Percentiles rank a stretch among this genome's conserved stretches.
These are phyloP conservation scores for Benthosema pterotum DNA, from an alignment of 2,797 vertebrate genomes.

Conservation along the genomic window DNA sequence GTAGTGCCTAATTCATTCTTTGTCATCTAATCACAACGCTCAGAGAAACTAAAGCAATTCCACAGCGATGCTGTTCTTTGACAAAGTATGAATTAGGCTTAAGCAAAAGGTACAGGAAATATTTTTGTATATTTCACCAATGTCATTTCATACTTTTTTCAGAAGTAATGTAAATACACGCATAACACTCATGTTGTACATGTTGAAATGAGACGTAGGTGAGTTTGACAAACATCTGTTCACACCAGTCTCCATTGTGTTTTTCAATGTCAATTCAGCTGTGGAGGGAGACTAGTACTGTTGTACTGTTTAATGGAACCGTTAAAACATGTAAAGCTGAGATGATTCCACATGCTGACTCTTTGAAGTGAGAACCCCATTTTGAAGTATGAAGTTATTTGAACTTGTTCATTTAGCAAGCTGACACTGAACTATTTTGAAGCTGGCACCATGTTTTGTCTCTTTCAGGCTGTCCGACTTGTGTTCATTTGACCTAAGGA, in stretches of 20 bases:
- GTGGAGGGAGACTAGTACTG: constrained; percentile 57
- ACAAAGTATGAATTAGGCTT: no score
- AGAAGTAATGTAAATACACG: constrained; percentile 73
- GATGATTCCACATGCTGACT: constrained; percentile 50
- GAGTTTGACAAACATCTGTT: constrained; percentile 63
- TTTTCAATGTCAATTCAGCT: constrained; percentile 59
- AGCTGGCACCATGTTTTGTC: constrained; percentile 32
- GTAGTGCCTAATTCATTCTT: constrained; percentile 28
- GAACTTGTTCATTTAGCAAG: constrained; percentile 48
- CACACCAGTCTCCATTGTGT: constrained; percentile 67
- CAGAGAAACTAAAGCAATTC: no score
- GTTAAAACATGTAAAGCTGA: constrained; percentile 45
- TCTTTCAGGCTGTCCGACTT: constrained; percentile 34
- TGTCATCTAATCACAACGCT: no score
- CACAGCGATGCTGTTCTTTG: no score
- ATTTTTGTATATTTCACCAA: constrained; percentile 80
- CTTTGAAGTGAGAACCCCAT: constrained; percentile 57
- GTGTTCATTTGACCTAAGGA: constrained; percentile 28
- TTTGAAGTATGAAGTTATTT: constrained; percentile 66
- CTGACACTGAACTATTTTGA: constrained; percentile 63
- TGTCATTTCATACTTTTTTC: constrained; percentile 79
- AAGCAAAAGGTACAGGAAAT: constrained; percentile 78
- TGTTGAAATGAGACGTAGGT: constrained; percentile 62
- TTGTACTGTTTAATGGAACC: constrained; percentile 32
- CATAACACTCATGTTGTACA: constrained; percentile 57